phyloP scores from a whole-genome alignment of 2,113 vertebrate genomes.

The Delphinapterus leucas region DNA sequence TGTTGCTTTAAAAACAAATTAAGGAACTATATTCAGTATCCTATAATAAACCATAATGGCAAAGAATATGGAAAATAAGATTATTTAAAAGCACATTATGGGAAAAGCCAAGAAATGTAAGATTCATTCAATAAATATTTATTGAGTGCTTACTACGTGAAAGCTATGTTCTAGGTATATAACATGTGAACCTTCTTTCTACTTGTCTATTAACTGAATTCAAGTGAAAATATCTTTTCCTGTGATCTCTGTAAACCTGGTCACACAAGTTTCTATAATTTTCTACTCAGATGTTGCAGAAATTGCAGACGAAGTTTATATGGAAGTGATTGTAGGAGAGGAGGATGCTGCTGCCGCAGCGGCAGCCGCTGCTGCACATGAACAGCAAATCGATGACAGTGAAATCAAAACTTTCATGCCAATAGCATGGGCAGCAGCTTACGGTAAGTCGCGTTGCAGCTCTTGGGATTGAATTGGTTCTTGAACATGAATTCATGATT shows the following conservation, averaged over 20 bases:
- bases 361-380: constrained; percentile 84
- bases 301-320: constrained; percentile 95
- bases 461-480: background rate
- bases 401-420: constrained; percentile 95
- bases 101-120: constrained; percentile 34
- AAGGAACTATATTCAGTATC: background rate
- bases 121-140: constrained; percentile 18
- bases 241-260: constrained; percentile 11
- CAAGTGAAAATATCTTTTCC: constrained; percentile 26
- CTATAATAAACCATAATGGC: background rate
- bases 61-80: background rate
- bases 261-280: constrained; percentile 61
- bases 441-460: constrained; percentile 81
- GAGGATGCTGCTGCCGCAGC: constrained; percentile 82
- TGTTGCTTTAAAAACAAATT: constrained; percentile 31
- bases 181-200: constrained; percentile 21
- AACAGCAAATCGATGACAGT: constrained; percentile 89
- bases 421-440: constrained; percentile 94
- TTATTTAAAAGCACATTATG: background rate
- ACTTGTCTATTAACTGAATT: constrained; percentile 33
- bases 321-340: constrained; percentile 95
- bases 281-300: constrained; percentile 89
- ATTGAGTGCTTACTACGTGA: constrained; percentile 32
- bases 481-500: background rate
- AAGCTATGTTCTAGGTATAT: constrained; percentile 32